Evolutionary conservation across 2,888 invertebrate species (phyloP), one percentile per base, ranked within the genome.

Genomic region (Drosophila emarginata): DNA sequence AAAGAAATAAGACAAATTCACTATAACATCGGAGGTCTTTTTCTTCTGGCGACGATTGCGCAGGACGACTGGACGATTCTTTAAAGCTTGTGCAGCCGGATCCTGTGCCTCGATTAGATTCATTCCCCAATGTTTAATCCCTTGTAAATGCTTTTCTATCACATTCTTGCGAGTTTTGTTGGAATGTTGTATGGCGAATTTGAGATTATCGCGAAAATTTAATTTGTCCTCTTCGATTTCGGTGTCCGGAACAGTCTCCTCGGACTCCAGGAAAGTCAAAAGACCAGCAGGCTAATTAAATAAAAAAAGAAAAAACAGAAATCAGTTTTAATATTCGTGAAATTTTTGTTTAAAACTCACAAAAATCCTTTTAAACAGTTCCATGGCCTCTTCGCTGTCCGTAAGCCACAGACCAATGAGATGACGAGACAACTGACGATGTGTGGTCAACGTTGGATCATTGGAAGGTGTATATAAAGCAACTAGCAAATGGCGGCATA

Each of bases 351-450:
- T 9, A 26, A 4, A 14, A 89, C 92, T 93, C 92, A 98, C 98
- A 95, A 99, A 95, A 78, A 98, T 96, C 89, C 98, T 93, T 77
- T 94, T 94, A 36, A 99, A 93, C 53, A 99, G 93, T 23, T 95
- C 95, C 94, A 96, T 95, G 2, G 98, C 98, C 12, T 96, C 96
- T 28, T 96, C 96, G 92, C 99, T 98, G 61, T 97, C 98, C 0
- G 97, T 97, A 9, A 98, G 94, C 99, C 99, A 99, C 37, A 99
- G 93, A 2, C 97, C 97, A 45, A 99, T 96, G 61, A 99, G 93
- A 92, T 99, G 99, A 28, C 97, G 93, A 69, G 98, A 98, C 59
- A 99, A 93, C 91, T 99, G 99, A 60, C 98, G 93, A 90, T 97
- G 96, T 2, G 97, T 96, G 54, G 97, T 93, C 79, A 97, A 92